Evolutionary conservation across 1,140 invertebrate species (phyloP), one percentile per base, ranked within the genome.

Genomic region (Cepaea nemoralis): DNA sequence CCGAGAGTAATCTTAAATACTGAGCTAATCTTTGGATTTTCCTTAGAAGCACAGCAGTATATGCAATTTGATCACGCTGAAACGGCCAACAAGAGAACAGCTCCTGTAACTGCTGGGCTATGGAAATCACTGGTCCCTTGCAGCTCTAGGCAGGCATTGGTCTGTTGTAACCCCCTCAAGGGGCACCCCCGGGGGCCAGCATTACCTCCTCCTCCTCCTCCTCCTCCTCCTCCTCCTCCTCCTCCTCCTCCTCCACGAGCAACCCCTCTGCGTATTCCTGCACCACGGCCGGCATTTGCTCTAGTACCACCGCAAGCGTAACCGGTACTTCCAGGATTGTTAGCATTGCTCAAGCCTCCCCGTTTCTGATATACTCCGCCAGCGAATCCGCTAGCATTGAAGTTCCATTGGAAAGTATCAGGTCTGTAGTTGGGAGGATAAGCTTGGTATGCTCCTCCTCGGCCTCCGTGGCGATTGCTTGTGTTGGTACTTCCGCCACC

Each of bases 321-420:
- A 12, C 82, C 81, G 22, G 77, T 24, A 35, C 81, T 67, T 10
- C 85, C 82, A 10, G 50, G 69, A 39, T 71, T 77, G 27, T 39
- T 40, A 35, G 77, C 33, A 45, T 42, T 45, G 50, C 33, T 69
- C 39, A 69, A 31, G 48, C 83, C 86, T 27, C 84, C 84, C 33
- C 87, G 81, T 66, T 86, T 85, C 82, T 86, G 84, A 78, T 81
- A 86, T n/a, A 19, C 40, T 22, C 35, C 63, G 24, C 82, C 81
- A n/a, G 77, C 77, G 45, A 82, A 73, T 74, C 80, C 82, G 24
- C 82, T 83, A 66, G 85, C 82, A 73, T 77, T 83, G 82, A 84
- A 84, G 77, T 81, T 83, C 12, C 84, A 82, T 71, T 87, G 87
- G 74, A 83, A 88, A 81, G 82, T 80, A 31, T 88, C 87, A n/a